Conservation (phyloP, 1,140 invertebrate species). For the Drosophila bocqueti region DNA sequence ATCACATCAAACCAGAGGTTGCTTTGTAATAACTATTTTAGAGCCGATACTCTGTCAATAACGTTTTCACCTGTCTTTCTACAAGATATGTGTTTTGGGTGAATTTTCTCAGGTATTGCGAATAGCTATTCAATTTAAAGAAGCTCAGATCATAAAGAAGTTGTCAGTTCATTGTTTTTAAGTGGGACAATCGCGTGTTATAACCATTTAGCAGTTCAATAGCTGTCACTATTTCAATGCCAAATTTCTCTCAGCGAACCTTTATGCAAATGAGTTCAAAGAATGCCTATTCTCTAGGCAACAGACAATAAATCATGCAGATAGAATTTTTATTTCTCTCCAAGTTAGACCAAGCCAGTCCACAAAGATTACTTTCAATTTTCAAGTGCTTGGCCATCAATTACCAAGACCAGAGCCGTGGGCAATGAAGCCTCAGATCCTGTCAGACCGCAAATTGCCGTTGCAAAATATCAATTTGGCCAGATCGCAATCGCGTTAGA, state of each 20-base stretch:
- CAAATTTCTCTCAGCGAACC: neutral
- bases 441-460: conserved; percentile 54
- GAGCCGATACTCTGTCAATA: conserved; percentile 9
- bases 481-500: conserved; percentile 26
- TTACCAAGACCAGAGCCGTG: conserved; percentile 18
- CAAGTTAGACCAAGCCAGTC: neutral
- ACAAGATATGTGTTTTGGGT: neutral
- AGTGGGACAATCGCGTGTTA: conserved; percentile 9
- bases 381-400: conserved; percentile 34
- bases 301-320: neutral
- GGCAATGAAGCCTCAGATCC: conserved; percentile 32
- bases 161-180: conserved; percentile 7
- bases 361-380: conserved; percentile 51
- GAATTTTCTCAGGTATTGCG: neutral
- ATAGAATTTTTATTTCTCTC: neutral
- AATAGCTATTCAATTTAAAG: neutral
- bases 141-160: neutral
- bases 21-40: neutral
- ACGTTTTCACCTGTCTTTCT: neutral
- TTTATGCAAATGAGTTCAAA: conserved; percentile 14
- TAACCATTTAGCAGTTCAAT: conserved; percentile 7
- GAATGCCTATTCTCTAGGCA: neutral
- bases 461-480: conserved; percentile 72
- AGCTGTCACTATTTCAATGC: neutral
- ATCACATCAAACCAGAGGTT: neutral